Conservation (phyloP, 2,888 invertebrate species). For the Encarsia formosa region DNA sequence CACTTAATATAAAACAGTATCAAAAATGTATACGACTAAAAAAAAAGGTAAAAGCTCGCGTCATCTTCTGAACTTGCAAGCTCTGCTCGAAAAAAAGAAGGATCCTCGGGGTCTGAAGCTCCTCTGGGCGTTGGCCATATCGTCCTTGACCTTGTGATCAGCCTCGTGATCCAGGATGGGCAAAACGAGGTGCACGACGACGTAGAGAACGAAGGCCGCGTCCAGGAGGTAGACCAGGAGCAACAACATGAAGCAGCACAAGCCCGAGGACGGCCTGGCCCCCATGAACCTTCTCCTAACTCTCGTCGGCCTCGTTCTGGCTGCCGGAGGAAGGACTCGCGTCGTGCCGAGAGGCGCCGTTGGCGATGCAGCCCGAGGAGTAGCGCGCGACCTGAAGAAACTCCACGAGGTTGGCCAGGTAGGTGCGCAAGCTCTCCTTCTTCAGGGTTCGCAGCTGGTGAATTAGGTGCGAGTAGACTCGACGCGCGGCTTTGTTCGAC, state of each 20-base stretch:
- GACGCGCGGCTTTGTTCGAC: constrained; percentile 67
- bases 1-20: no score
- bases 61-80: no score
- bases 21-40: no score
- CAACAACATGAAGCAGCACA: background rate
- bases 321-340: background rate
- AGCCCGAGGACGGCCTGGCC: background rate
- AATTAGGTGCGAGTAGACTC: constrained; percentile 66
- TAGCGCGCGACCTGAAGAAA: constrained; percentile 41
- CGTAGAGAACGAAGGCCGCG: background rate
- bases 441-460: constrained; percentile 55
- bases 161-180: no score
- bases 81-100: no score
- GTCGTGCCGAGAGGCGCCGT: background rate
- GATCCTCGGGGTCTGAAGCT: no score
- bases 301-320: no score
- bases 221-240: background rate
- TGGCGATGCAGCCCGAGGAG: background rate
- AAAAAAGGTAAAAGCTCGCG: no score
- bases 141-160: no score
- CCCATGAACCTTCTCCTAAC: no score
- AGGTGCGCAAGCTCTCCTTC: constrained; percentile 38
- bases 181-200: background rate
- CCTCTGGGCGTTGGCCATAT: no score
- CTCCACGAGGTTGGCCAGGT: constrained; percentile 40